phyloP scores from a whole-genome alignment of 1,140 invertebrate genomes.

The Microplitis mediator region DNA sequence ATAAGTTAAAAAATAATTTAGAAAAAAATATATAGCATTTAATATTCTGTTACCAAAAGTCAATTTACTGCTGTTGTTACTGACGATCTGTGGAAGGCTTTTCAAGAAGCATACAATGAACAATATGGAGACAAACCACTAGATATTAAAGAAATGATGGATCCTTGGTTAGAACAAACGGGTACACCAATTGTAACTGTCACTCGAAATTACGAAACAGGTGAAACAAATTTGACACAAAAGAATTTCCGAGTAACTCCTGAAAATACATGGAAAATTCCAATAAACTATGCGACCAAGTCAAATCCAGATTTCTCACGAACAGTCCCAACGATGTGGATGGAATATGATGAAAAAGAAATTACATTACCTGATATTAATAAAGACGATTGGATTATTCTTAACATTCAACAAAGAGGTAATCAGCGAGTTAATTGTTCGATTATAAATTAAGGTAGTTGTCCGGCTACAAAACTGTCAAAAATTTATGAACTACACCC shows the following conservation, averaged over 20 bases:
- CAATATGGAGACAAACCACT: conserved; percentile 52
- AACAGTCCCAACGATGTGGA: conserved; percentile 1
- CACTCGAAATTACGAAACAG: conserved; percentile 20
- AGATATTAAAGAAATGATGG: conserved; percentile 60
- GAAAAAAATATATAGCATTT: background rate
- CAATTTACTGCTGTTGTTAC: conserved; percentile 76
- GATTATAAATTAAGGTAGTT: too few species aligned
- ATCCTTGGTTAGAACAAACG: conserved; percentile 69
- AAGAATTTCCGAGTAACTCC: background rate
- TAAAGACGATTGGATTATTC: conserved; percentile 11
- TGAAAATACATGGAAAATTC: background rate
- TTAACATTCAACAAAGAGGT: conserved; percentile 11
- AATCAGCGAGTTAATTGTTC: background rate
- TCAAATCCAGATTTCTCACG: conserved; percentile 8
- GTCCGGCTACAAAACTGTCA: background rate
- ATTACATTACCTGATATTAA: background rate
- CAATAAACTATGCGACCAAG: conserved; percentile 1
- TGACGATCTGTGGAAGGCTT: conserved; percentile 79
- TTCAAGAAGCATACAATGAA: conserved; percentile 63
- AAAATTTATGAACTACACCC: too few species aligned
- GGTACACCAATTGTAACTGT: conserved; percentile 65
- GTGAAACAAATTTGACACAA: background rate
- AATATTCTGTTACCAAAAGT: conserved; percentile 38
- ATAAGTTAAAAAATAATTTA: background rate
- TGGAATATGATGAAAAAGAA: background rate